Evolutionary conservation across 2,888 invertebrate species (phyloP), one percentile per base, ranked within the genome.

Genomic region (Tuberolachnus salignus): DNA sequence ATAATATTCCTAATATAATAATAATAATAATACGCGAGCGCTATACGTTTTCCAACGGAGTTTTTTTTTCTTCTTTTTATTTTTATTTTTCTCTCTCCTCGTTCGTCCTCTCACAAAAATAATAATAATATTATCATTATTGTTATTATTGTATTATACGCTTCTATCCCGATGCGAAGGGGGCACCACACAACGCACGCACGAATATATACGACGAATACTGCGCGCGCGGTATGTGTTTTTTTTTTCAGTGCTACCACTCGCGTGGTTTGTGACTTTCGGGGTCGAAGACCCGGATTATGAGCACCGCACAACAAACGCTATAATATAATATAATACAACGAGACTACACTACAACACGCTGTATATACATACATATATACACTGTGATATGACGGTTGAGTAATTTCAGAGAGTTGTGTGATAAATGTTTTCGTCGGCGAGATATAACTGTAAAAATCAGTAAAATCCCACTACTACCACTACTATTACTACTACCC

Each of bases 251-350:
- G 78, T 78, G 78, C 78, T 78, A 78, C 78, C 78, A 78, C 78
- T 78, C 21, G 78, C 69, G 78, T 78, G 78, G 69, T 78, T 69
- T 78, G 78, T 78, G 78, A 78, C 78, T 78, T 78, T 78, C 78
- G 78, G 78, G 78, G 78, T 78, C 78, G 78, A 78, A 78, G 78
- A 78, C 78, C 78, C 69, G 78, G 78, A 78, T 78, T 78, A 67
- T 59, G 78, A 78, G 75, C 34, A n/a, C n/a, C n/a, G 34, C 34
- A n/a, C 51, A n/a, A 53, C 51, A 53, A 53, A 53, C 19, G n/a
- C n/a, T 67, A 78, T 57, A 78, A 34, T 6, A 34, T 34, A 34
- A 34, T 34, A 34, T 6, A 34, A 34, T 34, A 34, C 34, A 6
- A 34, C 34, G 6, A 3, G 34, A 6, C 34, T 6, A 34, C 34